These are phyloP conservation scores for Neuroterus valhalla DNA, from an alignment of 1,140 invertebrate species.

Conservation along the genomic window DNA sequence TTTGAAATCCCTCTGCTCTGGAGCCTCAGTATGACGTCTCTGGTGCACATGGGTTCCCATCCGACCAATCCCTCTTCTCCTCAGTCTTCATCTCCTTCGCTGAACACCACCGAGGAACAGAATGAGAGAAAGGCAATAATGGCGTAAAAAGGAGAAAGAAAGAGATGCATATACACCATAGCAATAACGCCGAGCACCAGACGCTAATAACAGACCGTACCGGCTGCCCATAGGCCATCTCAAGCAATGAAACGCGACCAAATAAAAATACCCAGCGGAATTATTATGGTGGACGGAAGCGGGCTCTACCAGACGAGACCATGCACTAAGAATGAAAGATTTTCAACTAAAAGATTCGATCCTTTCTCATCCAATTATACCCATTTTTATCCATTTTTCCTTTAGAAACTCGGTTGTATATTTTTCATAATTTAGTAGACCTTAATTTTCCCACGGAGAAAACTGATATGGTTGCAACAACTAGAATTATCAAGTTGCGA, in stretches of 20 bases:
- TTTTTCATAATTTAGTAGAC: no score
- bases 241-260: conserved; percentile 72
- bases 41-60: conserved; percentile 48
- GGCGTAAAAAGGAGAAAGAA: conserved; percentile 54
- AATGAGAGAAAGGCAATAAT: conserved; percentile 43
- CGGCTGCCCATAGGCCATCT: conserved; percentile 74
- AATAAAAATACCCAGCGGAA: conserved; percentile 72
- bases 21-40: conserved; percentile 60
- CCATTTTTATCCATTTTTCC: no score
- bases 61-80: conserved; percentile 68
- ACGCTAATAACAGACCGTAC: conserved; percentile 76
- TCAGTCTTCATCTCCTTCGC: conserved; percentile 51
- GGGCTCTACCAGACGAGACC: conserved; percentile 17
- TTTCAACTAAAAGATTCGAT: neutral
- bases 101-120: conserved; percentile 54
- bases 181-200: conserved; percentile 75
- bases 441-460: no score
- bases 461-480: no score
- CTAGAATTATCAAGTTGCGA: no score
- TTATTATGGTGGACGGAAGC: conserved; percentile 75
- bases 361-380: neutral
- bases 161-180: conserved; percentile 64
- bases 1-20: neutral
- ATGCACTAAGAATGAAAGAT: neutral
- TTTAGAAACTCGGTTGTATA: no score